Evolutionary conservation across 2,888 invertebrate species (phyloP).

Genomic region (Rhimphoctona megacephalus): DNA sequence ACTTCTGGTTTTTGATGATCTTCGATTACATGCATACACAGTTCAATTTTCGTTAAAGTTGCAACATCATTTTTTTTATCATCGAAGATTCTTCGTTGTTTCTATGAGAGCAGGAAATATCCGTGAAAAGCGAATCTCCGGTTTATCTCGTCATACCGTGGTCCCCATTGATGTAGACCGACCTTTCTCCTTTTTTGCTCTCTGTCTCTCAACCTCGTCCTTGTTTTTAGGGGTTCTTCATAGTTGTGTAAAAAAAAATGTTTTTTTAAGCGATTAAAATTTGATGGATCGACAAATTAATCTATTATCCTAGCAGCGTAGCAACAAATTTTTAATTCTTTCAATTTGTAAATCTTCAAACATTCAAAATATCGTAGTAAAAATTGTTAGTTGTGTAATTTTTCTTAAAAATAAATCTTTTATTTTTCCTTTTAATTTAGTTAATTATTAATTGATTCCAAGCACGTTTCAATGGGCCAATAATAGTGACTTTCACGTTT

Average conservation of each 20-base stretch:
- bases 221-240: neutral
- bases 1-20: neutral
- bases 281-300: too few species aligned
- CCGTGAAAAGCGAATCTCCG: constrained; percentile 54
- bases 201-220: neutral
- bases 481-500: neutral
- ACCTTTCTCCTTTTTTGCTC: constrained; percentile 30
- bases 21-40: neutral
- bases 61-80: neutral
- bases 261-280: neutral
- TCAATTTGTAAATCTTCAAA: neutral
- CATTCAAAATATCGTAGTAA: neutral
- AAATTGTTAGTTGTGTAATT: too few species aligned
- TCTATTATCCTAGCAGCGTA: too few species aligned
- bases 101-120: constrained; percentile 35
- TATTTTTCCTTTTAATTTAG: neutral
- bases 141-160: constrained; percentile 20
- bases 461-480: neutral
- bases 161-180: constrained; percentile 16
- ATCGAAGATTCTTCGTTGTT: neutral
- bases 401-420: neutral
- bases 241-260: neutral
- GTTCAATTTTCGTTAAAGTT: neutral
- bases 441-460: neutral
- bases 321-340: neutral